phyloP scores from a whole-genome alignment of 2,888 invertebrate genomes.

The Clivina fossor region DNA sequence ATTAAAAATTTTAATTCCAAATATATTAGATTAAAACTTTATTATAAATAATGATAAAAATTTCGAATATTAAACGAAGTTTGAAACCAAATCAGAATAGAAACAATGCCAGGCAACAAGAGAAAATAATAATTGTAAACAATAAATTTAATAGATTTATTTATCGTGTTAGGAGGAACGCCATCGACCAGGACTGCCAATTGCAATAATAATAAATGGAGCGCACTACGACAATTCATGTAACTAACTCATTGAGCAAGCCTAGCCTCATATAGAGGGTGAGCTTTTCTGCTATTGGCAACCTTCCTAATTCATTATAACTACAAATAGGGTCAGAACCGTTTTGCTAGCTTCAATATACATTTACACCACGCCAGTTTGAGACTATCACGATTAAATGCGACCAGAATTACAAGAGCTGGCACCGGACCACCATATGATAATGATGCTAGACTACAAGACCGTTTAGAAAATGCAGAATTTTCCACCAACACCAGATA shows the following conservation, averaged over 20 bases:
- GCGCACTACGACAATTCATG: constrained; percentile 32
- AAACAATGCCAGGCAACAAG: not conserved
- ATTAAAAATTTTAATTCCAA: too few species aligned
- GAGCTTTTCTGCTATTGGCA: constrained; percentile 41
- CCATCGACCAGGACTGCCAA: constrained; percentile 39
- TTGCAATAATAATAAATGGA: constrained; percentile 41
- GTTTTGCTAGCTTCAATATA: too few species aligned
- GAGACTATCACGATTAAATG: constrained; percentile 28
- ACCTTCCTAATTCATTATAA: constrained; percentile 42
- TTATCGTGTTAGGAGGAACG: constrained; percentile 18
- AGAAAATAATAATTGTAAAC: constrained; percentile 22
- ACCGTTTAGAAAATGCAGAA: constrained; percentile 25
- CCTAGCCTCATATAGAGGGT: too few species aligned
- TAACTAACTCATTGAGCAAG: too few species aligned
- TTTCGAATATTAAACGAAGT: too few species aligned
- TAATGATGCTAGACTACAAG: constrained; percentile 26
- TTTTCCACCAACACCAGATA: constrained; percentile 2
- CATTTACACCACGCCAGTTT: constrained; percentile 14
- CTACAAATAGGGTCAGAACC: constrained; percentile 34
- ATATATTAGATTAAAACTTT: too few species aligned
- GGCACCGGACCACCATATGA: constrained; percentile 26
- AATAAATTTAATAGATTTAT: constrained; percentile 26
- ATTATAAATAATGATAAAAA: too few species aligned
- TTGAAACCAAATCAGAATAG: too few species aligned
- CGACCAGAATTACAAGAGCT: constrained; percentile 31